These are phyloP conservation scores for Homalodisca vitripennis DNA, from an alignment of 1,140 invertebrate species.

Conservation along the genomic window DNA sequence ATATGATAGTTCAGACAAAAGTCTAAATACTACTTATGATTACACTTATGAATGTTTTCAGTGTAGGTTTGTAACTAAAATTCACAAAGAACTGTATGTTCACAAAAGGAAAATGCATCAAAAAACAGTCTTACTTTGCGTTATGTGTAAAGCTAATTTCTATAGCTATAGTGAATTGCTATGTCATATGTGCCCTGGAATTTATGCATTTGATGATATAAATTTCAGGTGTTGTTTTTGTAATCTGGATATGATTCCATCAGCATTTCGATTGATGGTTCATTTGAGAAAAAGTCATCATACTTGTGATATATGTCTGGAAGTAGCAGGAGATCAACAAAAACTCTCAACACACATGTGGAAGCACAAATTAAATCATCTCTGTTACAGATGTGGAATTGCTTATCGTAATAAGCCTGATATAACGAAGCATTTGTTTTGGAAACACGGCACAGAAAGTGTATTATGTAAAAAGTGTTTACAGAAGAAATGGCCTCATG, in stretches of 20 bases:
- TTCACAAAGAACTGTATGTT: slow-evolving; percentile 79
- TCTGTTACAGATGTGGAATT: slow-evolving; percentile 82
- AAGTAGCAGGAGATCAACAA: slow-evolving; percentile 72
- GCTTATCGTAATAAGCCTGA: slow-evolving; percentile 82
- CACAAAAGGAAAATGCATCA: slow-evolving; percentile 83
- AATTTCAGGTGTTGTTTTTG: slow-evolving; percentile 74
- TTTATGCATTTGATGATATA: slow-evolving; percentile 61
- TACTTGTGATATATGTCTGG: slow-evolving; percentile 81
- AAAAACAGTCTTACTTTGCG: slow-evolving; percentile 73
- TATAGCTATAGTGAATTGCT: slow-evolving; percentile 81
- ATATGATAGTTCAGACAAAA: slow-evolving; percentile 59
- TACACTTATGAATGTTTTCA: slow-evolving; percentile 80
- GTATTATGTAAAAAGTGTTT: slow-evolving; percentile 79
- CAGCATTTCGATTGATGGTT: slow-evolving; percentile 81
- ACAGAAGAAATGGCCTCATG: slow-evolving; percentile 86
- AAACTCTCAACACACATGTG: slow-evolving; percentile 80
- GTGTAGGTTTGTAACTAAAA: slow-evolving; percentile 68
- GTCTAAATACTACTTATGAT: slow-evolving; percentile 52
- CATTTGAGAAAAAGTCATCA: slow-evolving; percentile 79
- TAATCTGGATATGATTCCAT: slow-evolving; percentile 68
- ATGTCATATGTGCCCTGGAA: slow-evolving; percentile 79
- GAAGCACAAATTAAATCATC: slow-evolving; percentile 83
- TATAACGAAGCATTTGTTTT: slow-evolving; percentile 83
- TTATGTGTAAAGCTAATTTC: slow-evolving; percentile 83
- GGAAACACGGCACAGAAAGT: slow-evolving; percentile 88